These are phyloP conservation scores for Thyatira batis DNA, from an alignment of 2,888 invertebrate genomes.

Conservation along the genomic window DNA sequence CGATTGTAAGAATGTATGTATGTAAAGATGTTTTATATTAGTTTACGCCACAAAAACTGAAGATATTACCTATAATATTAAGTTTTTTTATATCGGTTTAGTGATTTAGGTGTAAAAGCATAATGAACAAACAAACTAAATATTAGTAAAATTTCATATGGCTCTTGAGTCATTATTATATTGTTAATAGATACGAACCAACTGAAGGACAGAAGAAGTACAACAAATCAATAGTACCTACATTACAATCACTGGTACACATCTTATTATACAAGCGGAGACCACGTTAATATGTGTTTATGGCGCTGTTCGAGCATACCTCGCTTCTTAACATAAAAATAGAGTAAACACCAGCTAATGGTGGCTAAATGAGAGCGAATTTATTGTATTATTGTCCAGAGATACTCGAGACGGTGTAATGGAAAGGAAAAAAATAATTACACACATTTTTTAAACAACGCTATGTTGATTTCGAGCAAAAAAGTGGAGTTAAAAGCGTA, in stretches of 20 bases:
- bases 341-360: slow-evolving; percentile 43
- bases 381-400: slow-evolving; percentile 47
- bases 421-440: slow-evolving; percentile 38
- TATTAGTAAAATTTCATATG: too few species aligned
- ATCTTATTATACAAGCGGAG: slow-evolving; percentile 12
- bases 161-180: too few species aligned
- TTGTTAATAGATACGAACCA: too few species aligned
- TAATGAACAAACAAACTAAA: too few species aligned
- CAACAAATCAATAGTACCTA: neutral
- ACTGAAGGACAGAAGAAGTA: neutral
- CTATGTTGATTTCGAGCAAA: slow-evolving; percentile 28
- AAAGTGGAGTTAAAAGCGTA: slow-evolving; percentile 20
- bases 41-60: too few species aligned
- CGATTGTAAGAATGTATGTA: too few species aligned
- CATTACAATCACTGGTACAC: slow-evolving; percentile 36
- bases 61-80: too few species aligned
- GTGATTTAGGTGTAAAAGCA: too few species aligned
- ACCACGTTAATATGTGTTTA: slow-evolving; percentile 31
- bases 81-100: too few species aligned
- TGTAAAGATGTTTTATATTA: too few species aligned
- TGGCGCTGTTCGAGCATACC: slow-evolving; percentile 13
- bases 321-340: slow-evolving; percentile 23
- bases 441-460: slow-evolving; percentile 28
- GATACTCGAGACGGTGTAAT: slow-evolving; percentile 13
- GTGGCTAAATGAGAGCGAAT: slow-evolving; percentile 58